Conservation (phyloP, 1,140 invertebrate genomes). For the Drosophila athabasca region DNA sequence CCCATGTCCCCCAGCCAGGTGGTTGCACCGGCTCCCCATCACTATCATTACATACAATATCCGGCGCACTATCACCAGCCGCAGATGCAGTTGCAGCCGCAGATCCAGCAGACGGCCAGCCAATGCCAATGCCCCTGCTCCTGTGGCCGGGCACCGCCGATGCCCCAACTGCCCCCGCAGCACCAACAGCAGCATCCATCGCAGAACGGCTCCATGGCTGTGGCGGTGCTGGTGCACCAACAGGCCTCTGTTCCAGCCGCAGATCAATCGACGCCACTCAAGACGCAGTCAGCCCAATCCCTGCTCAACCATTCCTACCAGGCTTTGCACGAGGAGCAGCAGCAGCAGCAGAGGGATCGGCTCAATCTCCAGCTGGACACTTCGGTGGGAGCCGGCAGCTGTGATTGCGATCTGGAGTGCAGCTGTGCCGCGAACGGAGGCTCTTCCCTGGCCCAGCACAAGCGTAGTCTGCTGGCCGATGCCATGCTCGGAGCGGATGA, state of each 20-base stretch:
- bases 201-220: constrained; percentile 67
- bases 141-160: constrained; percentile 56
- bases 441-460: constrained; percentile 54
- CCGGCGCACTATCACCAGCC: constrained; percentile 65
- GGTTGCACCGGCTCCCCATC: constrained; percentile 54
- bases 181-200: constrained; percentile 34
- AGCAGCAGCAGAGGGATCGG: constrained; percentile 31
- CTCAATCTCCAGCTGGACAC: constrained; percentile 59
- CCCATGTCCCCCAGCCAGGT: constrained; percentile 13
- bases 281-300: constrained; percentile 74
- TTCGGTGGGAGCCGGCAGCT: constrained; percentile 47
- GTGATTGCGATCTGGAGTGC: constrained; percentile 78
- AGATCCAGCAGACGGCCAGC: constrained; percentile 39
- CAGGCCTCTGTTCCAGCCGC: constrained; percentile 47
- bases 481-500: constrained; percentile 79
- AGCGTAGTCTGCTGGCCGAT: constrained; percentile 67
- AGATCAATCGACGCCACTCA: constrained; percentile 21
- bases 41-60: constrained; percentile 83
- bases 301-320: constrained; percentile 79
- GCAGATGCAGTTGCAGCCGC: constrained; percentile 39
- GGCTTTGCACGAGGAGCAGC: constrained; percentile 64
- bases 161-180: constrained; percentile 34
- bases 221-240: constrained; percentile 75
- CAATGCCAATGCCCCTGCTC: constrained; percentile 79
- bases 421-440: constrained; percentile 47